Evolutionary conservation across 2,797 vertebrate species (phyloP).

Genomic region (Oreochromis mossambicus): DNA sequence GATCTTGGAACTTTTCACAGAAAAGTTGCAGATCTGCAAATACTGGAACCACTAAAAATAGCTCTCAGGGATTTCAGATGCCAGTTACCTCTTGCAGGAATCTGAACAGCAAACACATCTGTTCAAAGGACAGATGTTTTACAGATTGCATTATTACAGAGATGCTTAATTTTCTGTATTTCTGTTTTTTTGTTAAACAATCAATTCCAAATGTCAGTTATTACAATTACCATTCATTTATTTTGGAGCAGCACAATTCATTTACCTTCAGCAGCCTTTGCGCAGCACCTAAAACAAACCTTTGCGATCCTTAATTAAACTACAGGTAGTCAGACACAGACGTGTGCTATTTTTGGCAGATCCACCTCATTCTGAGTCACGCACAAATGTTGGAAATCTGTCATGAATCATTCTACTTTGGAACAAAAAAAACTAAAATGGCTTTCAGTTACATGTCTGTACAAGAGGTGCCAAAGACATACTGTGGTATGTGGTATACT

Average conservation of each 20-base stretch:
- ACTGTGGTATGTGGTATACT: background rate
- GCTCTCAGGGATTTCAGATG: background rate
- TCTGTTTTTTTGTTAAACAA: background rate
- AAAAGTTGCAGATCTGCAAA: slow-evolving; percentile 19
- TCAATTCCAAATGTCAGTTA: background rate
- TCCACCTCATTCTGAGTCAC: slow-evolving; percentile 26
- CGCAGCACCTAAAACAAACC: background rate
- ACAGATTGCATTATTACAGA: background rate
- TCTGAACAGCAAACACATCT: slow-evolving; percentile 6
- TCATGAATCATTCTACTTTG: slow-evolving; percentile 13
- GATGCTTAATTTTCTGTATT: background rate
- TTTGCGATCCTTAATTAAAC: background rate
- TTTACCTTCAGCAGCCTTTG: background rate
- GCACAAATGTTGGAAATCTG: slow-evolving; percentile 12
- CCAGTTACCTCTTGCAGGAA: background rate
- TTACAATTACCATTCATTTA: background rate
- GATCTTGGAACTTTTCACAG: slow-evolving; percentile 18
- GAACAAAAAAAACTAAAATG: background rate
- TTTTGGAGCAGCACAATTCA: background rate
- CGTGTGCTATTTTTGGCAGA: background rate
- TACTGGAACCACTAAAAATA: slow-evolving; percentile 10
- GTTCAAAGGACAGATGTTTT: background rate
- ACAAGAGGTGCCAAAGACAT: background rate
- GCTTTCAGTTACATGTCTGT: background rate
- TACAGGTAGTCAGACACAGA: background rate